Conservation (phyloP, 1,140 invertebrate genomes). For the Heliconius nattereri region DNA sequence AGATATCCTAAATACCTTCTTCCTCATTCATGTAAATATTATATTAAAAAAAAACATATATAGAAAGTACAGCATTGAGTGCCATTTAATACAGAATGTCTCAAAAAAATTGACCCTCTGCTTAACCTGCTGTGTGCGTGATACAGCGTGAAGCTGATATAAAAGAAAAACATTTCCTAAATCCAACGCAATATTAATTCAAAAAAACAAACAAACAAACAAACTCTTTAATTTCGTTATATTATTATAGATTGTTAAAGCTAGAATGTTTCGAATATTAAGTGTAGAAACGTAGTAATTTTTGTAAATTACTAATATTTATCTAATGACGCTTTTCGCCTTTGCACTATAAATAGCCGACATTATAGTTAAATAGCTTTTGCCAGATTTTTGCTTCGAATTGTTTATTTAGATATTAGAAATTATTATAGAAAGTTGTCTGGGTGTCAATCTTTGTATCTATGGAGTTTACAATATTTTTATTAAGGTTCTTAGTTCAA, state of each 20-base stretch:
- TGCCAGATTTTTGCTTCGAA: neutral
- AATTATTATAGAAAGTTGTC: neutral
- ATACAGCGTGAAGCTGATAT: neutral
- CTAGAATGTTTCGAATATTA: neutral
- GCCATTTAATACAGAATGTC: no score
- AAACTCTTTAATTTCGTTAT: neutral
- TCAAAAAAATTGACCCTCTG: no score
- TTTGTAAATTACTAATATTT: slow-evolving; percentile 40
- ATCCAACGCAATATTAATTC: no score
- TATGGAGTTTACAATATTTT: no score
- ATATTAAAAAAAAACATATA: no score
- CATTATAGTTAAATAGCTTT: neutral
- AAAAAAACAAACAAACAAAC: neutral
- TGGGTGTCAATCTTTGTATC: neutral
- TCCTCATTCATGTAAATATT: no score
- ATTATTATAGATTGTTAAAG: neutral
- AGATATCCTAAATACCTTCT: no score
- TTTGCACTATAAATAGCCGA: slow-evolving; percentile 24
- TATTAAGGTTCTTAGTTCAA: neutral
- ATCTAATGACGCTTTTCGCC: slow-evolving; percentile 30
- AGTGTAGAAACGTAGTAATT: slow-evolving; percentile 21
- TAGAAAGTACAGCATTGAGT: no score
- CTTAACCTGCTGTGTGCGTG: no score
- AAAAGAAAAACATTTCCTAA: no score
- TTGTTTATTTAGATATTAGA: neutral